phyloP scores from a whole-genome alignment of 2,113 vertebrate species.

The Gnathochromis pfefferi region DNA sequence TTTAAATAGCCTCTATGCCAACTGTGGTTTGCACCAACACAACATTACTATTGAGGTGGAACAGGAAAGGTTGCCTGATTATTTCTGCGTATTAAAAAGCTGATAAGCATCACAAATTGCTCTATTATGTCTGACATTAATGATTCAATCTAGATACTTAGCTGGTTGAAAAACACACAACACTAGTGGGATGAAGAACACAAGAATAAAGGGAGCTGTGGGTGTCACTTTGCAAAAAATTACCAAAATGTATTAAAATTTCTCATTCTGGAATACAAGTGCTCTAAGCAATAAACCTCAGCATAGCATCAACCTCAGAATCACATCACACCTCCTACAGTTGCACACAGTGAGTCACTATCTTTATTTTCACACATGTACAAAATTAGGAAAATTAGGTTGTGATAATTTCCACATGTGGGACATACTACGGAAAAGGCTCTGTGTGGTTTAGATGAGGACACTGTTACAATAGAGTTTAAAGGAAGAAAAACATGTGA shows the following conservation, averaged over 20 bases:
- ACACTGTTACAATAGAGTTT: background rate
- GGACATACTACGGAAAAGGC: background rate
- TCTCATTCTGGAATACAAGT: background rate
- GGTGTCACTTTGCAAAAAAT: background rate
- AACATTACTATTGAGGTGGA: background rate
- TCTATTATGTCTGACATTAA: background rate
- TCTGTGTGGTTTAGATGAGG: background rate
- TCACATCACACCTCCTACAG: background rate
- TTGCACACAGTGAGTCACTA: background rate
- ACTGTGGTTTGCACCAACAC: background rate
- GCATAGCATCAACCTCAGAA: background rate
- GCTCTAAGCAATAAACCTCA: background rate
- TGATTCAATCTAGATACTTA: background rate
- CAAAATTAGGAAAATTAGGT: background rate
- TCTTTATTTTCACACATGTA: background rate
- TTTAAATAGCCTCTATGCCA: background rate
- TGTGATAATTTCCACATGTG: background rate
- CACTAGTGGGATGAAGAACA: background rate
- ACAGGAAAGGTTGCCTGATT: background rate
- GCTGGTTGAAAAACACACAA: background rate
- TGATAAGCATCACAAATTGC: background rate
- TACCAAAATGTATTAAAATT: background rate
- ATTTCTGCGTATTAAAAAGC: background rate
- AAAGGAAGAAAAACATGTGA: background rate
- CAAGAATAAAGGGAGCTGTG: background rate